Conservation (phyloP, 1,140 invertebrate species). For the Maconellicoccus hirsutus region DNA sequence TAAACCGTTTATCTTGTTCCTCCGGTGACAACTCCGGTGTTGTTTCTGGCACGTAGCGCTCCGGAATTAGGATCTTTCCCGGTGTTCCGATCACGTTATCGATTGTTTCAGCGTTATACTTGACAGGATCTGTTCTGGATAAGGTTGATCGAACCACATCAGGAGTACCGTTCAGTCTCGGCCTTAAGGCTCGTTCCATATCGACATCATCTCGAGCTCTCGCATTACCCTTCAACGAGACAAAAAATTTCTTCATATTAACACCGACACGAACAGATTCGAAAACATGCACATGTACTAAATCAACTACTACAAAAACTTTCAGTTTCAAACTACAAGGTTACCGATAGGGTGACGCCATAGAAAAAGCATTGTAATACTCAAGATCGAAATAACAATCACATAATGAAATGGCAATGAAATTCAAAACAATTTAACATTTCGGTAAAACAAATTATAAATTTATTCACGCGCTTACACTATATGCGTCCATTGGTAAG, state of each 20-base stretch:
- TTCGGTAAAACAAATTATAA: neutral
- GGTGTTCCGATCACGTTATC: conserved; percentile 72
- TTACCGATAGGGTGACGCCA: no score
- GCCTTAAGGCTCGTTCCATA: conserved; percentile 63
- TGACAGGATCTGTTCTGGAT: conserved; percentile 44
- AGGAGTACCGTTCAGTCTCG: conserved; percentile 54
- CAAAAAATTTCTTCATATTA: conserved; percentile 11
- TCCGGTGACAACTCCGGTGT: conserved; percentile 64
- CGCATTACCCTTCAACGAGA: neutral
- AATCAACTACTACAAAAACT: no score
- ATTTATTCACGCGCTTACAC: neutral
- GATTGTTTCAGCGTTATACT: conserved; percentile 64
- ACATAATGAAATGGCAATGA: neutral
- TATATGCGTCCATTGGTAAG: conserved; percentile 22
- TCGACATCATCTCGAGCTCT: conserved; percentile 71
- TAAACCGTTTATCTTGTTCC: conserved; percentile 63
- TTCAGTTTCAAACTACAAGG: no score
- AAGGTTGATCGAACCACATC: conserved; percentile 72
- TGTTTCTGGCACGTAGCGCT: conserved; percentile 80
- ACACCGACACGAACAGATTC: no score
- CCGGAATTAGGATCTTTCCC: conserved; percentile 81
- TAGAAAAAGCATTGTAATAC: neutral
- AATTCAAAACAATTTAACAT: neutral
- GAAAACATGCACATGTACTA: no score
- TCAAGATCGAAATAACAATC: neutral